Conservation (phyloP, 2,888 invertebrate species). For the Colletes collaris region DNA sequence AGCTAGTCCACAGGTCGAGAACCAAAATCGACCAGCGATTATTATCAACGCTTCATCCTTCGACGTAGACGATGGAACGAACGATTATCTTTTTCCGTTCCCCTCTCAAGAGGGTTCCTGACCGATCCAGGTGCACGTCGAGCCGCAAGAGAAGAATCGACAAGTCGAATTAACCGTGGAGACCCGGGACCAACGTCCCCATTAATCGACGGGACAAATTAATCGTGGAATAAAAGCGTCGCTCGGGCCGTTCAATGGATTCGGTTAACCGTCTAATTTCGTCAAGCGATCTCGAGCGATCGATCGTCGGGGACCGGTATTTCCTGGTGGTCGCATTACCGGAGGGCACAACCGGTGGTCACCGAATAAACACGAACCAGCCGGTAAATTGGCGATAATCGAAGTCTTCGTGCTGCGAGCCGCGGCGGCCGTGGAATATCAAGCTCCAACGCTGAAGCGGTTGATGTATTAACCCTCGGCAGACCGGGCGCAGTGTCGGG, state of each 20-base stretch:
- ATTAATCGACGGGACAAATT: constrained; percentile 24
- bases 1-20: no score
- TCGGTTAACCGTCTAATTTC: constrained; percentile 45
- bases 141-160: constrained; percentile 7
- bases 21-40: no score
- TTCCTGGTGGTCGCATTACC: constrained; percentile 40
- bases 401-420: constrained; percentile 45
- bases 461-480: constrained; percentile 59
- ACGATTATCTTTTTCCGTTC: background rate
- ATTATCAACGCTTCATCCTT: no score
- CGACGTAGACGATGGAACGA: background rate
- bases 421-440: constrained; percentile 42
- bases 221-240: constrained; percentile 18
- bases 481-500: constrained; percentile 49
- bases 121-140: no score
- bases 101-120: background rate
- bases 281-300: constrained; percentile 35
- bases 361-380: constrained; percentile 50
- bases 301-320: constrained; percentile 23
- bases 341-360: constrained; percentile 45
- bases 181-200: constrained; percentile 2
- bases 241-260: background rate
- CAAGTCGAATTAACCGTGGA: constrained; percentile 8
- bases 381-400: constrained; percentile 61
- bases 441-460: constrained; percentile 31